phyloP scores from a whole-genome alignment of 2,113 vertebrate genomes.

The Origma solitaria region DNA sequence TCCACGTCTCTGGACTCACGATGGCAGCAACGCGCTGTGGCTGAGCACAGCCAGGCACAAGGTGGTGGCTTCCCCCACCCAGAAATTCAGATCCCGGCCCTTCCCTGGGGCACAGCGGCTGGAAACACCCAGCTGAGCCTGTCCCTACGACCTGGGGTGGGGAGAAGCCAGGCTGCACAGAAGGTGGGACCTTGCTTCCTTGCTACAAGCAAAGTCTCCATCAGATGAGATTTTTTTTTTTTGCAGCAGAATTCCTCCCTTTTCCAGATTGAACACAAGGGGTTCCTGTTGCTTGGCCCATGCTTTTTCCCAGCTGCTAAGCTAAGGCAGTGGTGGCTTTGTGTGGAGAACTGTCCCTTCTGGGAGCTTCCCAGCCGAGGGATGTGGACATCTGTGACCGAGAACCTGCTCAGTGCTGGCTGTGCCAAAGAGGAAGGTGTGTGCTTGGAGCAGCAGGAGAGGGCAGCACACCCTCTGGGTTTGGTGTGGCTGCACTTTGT shows the following conservation, averaged over 20 bases:
- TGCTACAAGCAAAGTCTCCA: neutral
- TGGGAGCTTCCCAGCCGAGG: neutral
- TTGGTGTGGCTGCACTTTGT: accelerated
- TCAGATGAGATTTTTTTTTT: neutral
- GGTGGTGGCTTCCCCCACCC: neutral
- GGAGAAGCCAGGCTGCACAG: neutral
- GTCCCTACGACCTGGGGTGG: neutral
- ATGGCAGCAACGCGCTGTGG: conserved; percentile 24
- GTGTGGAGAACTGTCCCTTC: neutral
- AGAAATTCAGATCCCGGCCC: neutral
- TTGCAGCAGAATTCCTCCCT: accelerated
- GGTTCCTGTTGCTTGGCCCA: accelerated
- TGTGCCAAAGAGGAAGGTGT: neutral
- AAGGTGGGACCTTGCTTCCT: neutral
- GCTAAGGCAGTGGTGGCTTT: neutral
- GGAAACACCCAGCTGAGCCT: neutral
- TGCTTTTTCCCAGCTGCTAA: neutral
- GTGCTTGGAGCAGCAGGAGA: neutral
- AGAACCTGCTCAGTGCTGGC: neutral
- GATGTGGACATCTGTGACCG: accelerated
- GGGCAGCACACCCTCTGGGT: neutral
- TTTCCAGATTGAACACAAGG: neutral
- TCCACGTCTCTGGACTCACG: neutral
- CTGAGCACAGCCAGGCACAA: neutral
- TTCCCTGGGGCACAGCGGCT: neutral